Percentiles rank a stretch among this genome's conserved stretches.
Evolutionary conservation across 2,888 invertebrate genomes (phyloP).

Genomic region (Lomographa bimaculata): DNA sequence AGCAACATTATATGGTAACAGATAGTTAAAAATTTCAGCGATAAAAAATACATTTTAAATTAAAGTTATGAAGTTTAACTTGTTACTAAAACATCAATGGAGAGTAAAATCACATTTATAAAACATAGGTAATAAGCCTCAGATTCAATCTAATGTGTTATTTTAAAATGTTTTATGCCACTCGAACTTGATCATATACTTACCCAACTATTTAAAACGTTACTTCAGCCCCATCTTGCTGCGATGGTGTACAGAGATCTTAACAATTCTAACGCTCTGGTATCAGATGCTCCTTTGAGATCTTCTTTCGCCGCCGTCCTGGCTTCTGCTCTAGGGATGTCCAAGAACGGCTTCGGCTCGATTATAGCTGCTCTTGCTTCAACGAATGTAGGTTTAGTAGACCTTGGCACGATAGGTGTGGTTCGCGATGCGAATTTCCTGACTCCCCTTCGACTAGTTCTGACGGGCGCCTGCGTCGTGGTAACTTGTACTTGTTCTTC

Average conservation of each 20-base stretch:
- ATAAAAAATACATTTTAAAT: no score
- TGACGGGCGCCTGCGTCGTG: slow-evolving; percentile 54
- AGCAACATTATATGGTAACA: slow-evolving; percentile 19
- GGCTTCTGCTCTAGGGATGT: slow-evolving; percentile 69
- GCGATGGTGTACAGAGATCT: slow-evolving; percentile 93
- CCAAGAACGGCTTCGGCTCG: slow-evolving; percentile 47
- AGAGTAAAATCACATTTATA: slow-evolving; percentile 10
- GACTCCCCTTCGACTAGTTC: slow-evolving; percentile 63
- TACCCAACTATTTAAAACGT: slow-evolving; percentile 26
- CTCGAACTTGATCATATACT: slow-evolving; percentile 30
- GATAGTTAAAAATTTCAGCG: background rate
- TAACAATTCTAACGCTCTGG: slow-evolving; percentile 91
- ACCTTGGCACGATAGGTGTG: slow-evolving; percentile 49
- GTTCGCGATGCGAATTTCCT: slow-evolving; percentile 60
- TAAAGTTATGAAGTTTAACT: background rate
- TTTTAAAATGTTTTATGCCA: slow-evolving; percentile 26
- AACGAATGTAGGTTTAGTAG: slow-evolving; percentile 39
- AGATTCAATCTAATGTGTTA: slow-evolving; percentile 9
- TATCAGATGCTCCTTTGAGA: slow-evolving; percentile 85
- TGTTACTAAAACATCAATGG: background rate
- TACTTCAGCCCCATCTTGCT: slow-evolving; percentile 88
- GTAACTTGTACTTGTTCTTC: slow-evolving; percentile 51
- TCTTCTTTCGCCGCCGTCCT: slow-evolving; percentile 56
- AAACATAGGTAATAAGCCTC: slow-evolving; percentile 5
- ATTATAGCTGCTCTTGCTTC: slow-evolving; percentile 4